Evolutionary conservation across 2,888 invertebrate species (phyloP).

Genomic region (Volucella zonaria): DNA sequence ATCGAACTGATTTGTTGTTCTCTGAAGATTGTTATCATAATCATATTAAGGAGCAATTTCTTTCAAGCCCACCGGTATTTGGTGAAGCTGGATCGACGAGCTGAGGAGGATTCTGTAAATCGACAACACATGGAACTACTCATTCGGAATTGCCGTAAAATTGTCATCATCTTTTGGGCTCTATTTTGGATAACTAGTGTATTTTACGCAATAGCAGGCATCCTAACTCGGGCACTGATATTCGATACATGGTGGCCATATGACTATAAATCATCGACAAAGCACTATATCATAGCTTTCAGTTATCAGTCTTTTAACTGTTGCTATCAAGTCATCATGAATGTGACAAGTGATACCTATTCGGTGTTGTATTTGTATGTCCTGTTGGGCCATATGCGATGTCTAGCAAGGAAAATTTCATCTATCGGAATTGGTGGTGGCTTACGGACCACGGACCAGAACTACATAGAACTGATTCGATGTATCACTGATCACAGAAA

Average conservation of each 20-base stretch:
- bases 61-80: constrained; percentile 50
- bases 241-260: constrained; percentile 65
- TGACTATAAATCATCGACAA: constrained; percentile 41
- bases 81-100: constrained; percentile 69
- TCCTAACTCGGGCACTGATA: constrained; percentile 57
- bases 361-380: constrained; percentile 73
- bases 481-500: constrained; percentile 75
- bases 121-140: constrained; percentile 55
- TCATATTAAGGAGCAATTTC: constrained; percentile 41
- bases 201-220: constrained; percentile 70
- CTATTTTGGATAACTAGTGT: constrained; percentile 60
- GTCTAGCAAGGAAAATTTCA: constrained; percentile 72
- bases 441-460: constrained; percentile 19
- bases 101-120: constrained; percentile 44
- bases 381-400: constrained; percentile 73
- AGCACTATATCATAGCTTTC: constrained; percentile 55
- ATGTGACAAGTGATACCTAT: constrained; percentile 73
- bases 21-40: constrained; percentile 60
- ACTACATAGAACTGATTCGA: constrained; percentile 72
- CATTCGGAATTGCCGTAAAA: constrained; percentile 55
- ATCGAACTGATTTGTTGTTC: constrained; percentile 63
- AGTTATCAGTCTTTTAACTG: constrained; percentile 65
- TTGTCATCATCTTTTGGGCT: constrained; percentile 54
- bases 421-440: constrained; percentile 67
- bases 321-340: constrained; percentile 59